Evolutionary conservation across 2,888 invertebrate species (phyloP).

Genomic region (Diarsia dahlii): DNA sequence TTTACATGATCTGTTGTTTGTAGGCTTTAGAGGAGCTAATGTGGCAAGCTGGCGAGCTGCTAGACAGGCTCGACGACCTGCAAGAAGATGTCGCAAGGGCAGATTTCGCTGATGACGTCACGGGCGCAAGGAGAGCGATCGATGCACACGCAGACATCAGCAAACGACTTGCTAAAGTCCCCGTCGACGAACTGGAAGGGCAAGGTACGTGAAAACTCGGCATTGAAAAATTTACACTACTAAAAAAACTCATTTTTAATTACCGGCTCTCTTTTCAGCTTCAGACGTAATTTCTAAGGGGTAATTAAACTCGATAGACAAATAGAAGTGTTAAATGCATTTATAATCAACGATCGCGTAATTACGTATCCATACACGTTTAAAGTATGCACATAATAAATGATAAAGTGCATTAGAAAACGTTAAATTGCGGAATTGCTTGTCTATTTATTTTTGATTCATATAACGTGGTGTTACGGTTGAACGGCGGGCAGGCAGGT

Average conservation of each 20-base stretch:
- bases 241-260: slow-evolving; percentile 15
- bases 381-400: slow-evolving; percentile 57
- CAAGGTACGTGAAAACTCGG: slow-evolving; percentile 92
- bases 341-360: slow-evolving; percentile 52
- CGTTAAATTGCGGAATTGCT: slow-evolving; percentile 67
- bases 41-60: slow-evolving; percentile 98
- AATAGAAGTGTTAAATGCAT: slow-evolving; percentile 50
- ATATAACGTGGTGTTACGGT: slow-evolving; percentile 66
- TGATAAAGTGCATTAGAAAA: slow-evolving; percentile 67
- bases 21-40: slow-evolving; percentile 98
- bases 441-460: slow-evolving; percentile 68
- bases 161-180: slow-evolving; percentile 97
- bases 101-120: slow-evolving; percentile 98
- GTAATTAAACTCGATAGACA: slow-evolving; percentile 40
- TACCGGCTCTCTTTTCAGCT: slow-evolving; percentile 67
- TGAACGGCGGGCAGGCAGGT: slow-evolving; percentile 58
- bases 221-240: not conserved
- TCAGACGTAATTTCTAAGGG: slow-evolving; percentile 67
- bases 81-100: slow-evolving; percentile 98
- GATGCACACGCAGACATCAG: slow-evolving; percentile 98
- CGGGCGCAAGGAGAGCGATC: slow-evolving; percentile 97
- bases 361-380: slow-evolving; percentile 46
- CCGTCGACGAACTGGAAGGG: slow-evolving; percentile 97
- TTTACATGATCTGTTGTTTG: slow-evolving; percentile 22
- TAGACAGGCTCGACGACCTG: slow-evolving; percentile 97